Evolutionary conservation across 2,113 vertebrate genomes (phyloP).

Genomic region (Oryzias melastigma): DNA sequence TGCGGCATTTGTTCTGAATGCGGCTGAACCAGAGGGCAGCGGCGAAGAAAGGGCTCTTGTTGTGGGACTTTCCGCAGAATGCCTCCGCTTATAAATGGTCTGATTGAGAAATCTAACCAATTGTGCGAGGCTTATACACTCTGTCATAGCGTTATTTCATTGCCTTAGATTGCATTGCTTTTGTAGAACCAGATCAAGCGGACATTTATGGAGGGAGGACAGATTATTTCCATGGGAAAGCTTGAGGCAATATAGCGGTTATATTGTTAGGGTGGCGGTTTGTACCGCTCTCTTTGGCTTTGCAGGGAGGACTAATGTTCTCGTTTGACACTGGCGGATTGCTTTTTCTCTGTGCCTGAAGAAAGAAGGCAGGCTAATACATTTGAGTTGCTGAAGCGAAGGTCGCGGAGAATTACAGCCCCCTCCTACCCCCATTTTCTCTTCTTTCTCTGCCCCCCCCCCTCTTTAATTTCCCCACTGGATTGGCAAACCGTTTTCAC

Average conservation of each 20-base stretch:
- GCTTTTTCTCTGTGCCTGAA: constrained; percentile 69
- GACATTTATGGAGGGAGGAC: constrained; percentile 62
- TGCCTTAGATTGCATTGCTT: constrained; percentile 64
- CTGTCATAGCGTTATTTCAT: constrained; percentile 56
- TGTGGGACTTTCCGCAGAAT: constrained; percentile 33
- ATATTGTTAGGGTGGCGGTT: constrained; percentile 72
- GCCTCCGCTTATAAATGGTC: constrained; percentile 54
- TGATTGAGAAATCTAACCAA: constrained; percentile 62
- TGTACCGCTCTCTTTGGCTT: constrained; percentile 72
- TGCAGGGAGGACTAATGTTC: constrained; percentile 72
- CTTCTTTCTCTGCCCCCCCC: constrained; percentile 27
- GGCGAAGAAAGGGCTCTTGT: constrained; percentile 45
- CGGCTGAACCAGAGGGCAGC: constrained; percentile 12
- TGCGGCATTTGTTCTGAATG: constrained; percentile 12
- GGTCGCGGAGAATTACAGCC: constrained; percentile 75
- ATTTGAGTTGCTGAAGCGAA: constrained; percentile 73
- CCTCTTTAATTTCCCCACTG: constrained; percentile 75
- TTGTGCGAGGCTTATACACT: constrained; percentile 46
- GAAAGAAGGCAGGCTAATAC: constrained; percentile 73
- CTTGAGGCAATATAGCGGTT: constrained; percentile 67
- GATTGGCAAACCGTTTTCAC: constrained; percentile 73
- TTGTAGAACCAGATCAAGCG: constrained; percentile 62
- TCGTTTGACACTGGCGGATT: constrained; percentile 73
- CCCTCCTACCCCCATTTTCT: constrained; percentile 13
- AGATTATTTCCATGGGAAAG: constrained; percentile 73